Base-by-base conservation (phyloP, 2,797 vertebrate genomes). In the Notoglanidium macrostoma region DNA sequence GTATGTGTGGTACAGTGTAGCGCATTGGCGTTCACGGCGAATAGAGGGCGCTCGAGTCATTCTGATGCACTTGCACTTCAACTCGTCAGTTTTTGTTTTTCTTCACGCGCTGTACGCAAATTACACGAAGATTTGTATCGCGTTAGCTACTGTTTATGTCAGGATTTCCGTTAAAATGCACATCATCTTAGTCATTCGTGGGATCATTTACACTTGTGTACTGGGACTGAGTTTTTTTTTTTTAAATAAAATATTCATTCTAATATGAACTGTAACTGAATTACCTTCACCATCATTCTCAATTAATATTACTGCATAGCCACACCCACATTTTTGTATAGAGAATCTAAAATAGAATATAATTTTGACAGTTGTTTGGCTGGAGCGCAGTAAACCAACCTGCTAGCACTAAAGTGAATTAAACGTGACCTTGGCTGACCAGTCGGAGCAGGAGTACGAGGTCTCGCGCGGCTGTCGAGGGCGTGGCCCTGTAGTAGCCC, bases 41-140 rank as follows among this genome's bases (percentile, higher is more conserved):
- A 59, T 63, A 82, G 80, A 82, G 80, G 80, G 80, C 59, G 61
- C 10, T 29, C 59, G 80, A 82, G 80, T 49, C 40, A 10, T 49
- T 65, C 15, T 65, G n/a, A 65, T 49, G 15, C 26, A 65, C 15
- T 19, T 82, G 15, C 21, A 46, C 40, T 81, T 40, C 7, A 81
- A 29, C 5, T 3, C 35, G 46, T 57, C 54, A 35, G 51, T 26
- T 19, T 44, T 5, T 15, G 1, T 23, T 61, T n/a, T 57, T 35
- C 3, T 54, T 29, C n/a, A 26, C 32, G 5, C 11, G 14, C 19
- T 23, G 19, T 8, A 46, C 6, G 10, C 9, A 15, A 15, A 26
- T 40, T 40, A 12, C 32, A 23, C 0, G 5, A 61, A 44, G 26
- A 26, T 1, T 9, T 29, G n/a, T 19, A 11, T 7, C 49, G 19